phyloP scores from a whole-genome alignment of 64 coral and sea anemone species.

The Porites lutea region DNA sequence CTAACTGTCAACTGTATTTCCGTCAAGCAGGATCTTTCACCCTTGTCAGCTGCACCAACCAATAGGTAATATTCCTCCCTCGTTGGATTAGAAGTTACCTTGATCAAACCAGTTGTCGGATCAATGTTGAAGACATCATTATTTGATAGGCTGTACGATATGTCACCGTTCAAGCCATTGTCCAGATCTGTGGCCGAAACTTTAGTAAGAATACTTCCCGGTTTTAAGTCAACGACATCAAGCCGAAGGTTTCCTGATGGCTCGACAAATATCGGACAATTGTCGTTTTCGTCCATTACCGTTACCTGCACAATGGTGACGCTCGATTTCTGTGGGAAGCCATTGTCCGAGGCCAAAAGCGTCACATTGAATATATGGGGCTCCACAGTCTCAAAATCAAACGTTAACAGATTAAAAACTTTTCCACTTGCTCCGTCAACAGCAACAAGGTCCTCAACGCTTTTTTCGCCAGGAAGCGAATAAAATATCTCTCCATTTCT shows the following conservation, averaged over 20 bases:
- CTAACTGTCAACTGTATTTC: constrained; percentile 5
- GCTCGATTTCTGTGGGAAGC: constrained; percentile 31
- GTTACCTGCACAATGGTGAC: constrained; percentile 7
- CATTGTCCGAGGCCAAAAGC: constrained; percentile 43
- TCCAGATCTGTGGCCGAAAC: constrained; percentile 39
- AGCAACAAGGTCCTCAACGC: background rate
- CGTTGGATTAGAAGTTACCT: background rate
- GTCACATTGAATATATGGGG: background rate
- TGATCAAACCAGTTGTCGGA: constrained; percentile 35
- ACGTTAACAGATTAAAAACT: background rate
- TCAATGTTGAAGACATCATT: constrained; percentile 22
- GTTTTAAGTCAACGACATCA: background rate
- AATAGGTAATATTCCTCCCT: background rate
- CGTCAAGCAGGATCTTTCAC: constrained; percentile 16
- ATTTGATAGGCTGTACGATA: constrained; percentile 24
- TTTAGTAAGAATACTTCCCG: background rate
- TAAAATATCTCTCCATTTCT: constrained; percentile 80
- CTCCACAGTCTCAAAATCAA: constrained; percentile 25
- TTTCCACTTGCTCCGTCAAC: constrained; percentile 29
- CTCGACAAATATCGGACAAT: constrained; percentile 39
- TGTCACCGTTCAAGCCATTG: constrained; percentile 41
- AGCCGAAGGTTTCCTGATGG: constrained; percentile 14
- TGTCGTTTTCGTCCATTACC: constrained; percentile 45
- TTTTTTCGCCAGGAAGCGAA: background rate
- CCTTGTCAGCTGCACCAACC: constrained; percentile 33